Evolutionary conservation across 1,140 invertebrate species (phyloP), one percentile per base, ranked within the genome.

Genomic region (Drosophila ogumai): DNA sequence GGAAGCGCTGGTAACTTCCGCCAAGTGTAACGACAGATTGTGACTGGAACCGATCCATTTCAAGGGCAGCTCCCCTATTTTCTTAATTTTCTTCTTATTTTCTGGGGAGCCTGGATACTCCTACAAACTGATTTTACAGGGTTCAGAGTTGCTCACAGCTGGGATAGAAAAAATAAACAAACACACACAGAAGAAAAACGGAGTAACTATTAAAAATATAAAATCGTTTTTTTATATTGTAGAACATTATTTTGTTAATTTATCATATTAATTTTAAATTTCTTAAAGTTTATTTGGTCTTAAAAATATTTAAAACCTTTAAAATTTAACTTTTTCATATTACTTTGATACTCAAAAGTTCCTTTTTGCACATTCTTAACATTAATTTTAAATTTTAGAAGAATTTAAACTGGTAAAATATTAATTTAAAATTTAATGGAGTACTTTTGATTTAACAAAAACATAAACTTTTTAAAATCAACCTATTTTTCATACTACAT

Each of bases 1-100:
- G 66, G 40, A 31, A 44, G 38, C 15, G 19, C 34, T 40, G 31
- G 67, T n/a, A 77, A 87, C 84, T 88, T 87, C 84, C 84, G 84
- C 82, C 80, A 67, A 80, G 75, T 67, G 64, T 69, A 52, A 64
- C 72, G 61, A 60, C 36, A 67, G 73, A 58, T 79, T 72, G 59
- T 9, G 15, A 3, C 12, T 40, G 41, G 3, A 22, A 54, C 59
- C 8, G 49, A 67, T 59, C 61, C 63, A 38, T 69, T 72, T 72
- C 66, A 72, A 72, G 52, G 68, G 52, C 68, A 72, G 36, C 52
- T 71, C 36, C 60, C 61, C 34, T 28, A 68, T 66, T 65, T 56
- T 43, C 15, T 25, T 28, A 25, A 31, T 3, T 12, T 22, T 9
- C 10, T 15, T 46, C 31, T 47, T 28, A 12, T 19, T 22, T 12